Evolutionary conservation across 2,888 invertebrate genomes (phyloP).

Genomic region (Stenolophus ochropezus): DNA sequence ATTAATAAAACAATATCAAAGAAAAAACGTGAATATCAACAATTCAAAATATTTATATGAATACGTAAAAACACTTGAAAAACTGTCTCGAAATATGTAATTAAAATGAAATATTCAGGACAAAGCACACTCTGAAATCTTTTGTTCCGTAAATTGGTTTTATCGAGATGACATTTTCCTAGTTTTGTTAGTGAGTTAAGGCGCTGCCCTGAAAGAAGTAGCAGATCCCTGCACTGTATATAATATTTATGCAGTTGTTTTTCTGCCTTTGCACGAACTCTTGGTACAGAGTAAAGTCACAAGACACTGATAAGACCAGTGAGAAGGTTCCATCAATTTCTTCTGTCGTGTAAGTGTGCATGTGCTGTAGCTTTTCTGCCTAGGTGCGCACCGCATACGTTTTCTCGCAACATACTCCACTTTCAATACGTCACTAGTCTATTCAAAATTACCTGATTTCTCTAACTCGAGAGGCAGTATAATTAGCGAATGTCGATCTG

Average conservation of each 20-base stretch:
- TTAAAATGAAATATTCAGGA: too few relatives aligned
- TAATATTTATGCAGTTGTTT: slow-evolving; percentile 64
- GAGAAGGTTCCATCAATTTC: slow-evolving; percentile 67
- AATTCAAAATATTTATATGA: too few relatives aligned
- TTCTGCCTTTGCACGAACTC: slow-evolving; percentile 50
- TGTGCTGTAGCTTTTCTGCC: slow-evolving; percentile 1
- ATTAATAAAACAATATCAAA: too few relatives aligned
- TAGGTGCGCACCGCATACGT: neutral
- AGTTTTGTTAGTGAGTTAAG: neutral
- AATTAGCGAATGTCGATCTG: too few relatives aligned
- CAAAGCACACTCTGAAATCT: neutral
- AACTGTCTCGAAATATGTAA: too few relatives aligned
- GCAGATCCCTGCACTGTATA: slow-evolving; percentile 60
- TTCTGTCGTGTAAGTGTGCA: slow-evolving; percentile 66
- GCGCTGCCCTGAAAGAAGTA: slow-evolving; percentile 9
- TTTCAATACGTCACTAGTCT: too few relatives aligned
- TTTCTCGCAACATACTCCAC: neutral
- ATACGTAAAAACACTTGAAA: too few relatives aligned
- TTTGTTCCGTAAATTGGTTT: too few relatives aligned
- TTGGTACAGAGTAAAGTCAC: slow-evolving; percentile 65
- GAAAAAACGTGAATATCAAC: too few relatives aligned
- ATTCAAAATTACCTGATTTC: too few relatives aligned
- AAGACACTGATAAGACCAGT: slow-evolving; percentile 66
- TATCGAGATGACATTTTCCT: neutral
- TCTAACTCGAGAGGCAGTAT: too few relatives aligned